Percentiles rank a stretch among this genome's conserved stretches.
Conservation (phyloP, 2,113 vertebrate genomes). For the Numida meleagris region DNA sequence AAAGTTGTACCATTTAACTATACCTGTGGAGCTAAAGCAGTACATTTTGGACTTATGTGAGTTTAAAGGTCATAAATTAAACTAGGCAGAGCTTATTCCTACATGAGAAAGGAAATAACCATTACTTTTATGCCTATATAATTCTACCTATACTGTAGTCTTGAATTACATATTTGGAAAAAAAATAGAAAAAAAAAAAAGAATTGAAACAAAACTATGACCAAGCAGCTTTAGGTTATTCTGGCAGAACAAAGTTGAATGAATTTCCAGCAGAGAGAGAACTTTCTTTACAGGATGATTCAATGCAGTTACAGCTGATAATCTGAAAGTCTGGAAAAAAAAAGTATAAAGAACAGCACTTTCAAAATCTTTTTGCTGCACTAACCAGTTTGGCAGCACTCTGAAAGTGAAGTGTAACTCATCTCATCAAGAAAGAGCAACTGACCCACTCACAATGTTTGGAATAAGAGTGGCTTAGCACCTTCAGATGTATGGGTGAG, state of each 20-base stretch:
- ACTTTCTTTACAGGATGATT: neutral
- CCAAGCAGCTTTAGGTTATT: neutral
- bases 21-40: neutral
- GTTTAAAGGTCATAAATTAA: conserved; percentile 40
- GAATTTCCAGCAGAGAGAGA: neutral
- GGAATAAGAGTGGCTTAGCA: conserved; percentile 56
- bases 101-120: neutral
- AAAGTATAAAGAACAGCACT: neutral
- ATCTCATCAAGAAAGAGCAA: neutral
- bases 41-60: neutral
- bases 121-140: neutral
- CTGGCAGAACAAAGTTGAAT: neutral
- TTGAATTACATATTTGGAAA: neutral
- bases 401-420: conserved; percentile 8
- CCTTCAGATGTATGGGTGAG: conserved; percentile 77
- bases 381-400: neutral
- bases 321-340: neutral
- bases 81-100: neutral
- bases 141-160: neutral
- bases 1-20: conserved; percentile 30
- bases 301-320: neutral
- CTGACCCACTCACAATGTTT: neutral
- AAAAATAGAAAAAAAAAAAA: conserved; percentile 22
- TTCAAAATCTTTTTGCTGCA: neutral
- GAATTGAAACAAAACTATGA: neutral